Base-by-base conservation (phyloP, 2,888 invertebrate genomes). In the Cyclophora albipunctata region DNA sequence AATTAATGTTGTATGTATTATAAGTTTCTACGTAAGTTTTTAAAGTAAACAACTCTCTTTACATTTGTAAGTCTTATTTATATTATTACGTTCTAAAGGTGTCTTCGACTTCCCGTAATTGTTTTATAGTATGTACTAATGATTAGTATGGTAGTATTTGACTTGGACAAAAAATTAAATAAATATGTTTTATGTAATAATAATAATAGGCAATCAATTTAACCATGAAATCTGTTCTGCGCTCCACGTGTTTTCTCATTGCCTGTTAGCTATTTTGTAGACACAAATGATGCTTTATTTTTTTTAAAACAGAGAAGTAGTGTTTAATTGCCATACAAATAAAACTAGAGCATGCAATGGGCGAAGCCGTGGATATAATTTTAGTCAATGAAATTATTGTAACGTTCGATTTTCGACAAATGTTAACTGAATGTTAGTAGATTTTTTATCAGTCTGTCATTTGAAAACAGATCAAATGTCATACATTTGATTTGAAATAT, bases 401-500 rank as follows among this genome's bases (percentile, higher is more conserved):
- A 86, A 83, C 77, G 68, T 83, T 85, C 75, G 78, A 80, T 83
- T 86, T 85, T 83, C 79, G 80, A 86, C 78, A 80, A 81, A 84
- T 86, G 82, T 86, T 84, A 43, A 74, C 84, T 82, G 84, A 84
- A 84, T 87, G 84, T 87, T 85, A 83, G 84, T 84, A 85, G 85
- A 85, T 86, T 85, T 86, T 86, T 86, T 85, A 85, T 84, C 83
- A 81, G 76, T 80, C 81, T 84, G 84, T 85, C 84, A 78, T 81
- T 78, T 72, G 69, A 77, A 20, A 76, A 71, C 83, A 82, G 81
- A 80, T 87, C 87, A 87, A 85, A 87, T 87, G 87, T 87, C 85
- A 86, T 87, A 87, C 87, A 87, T 87, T 87, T 87, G 87, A 82
- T 87, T 85, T 84, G 83, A 86, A 87, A 87, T 86, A 87, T 87